Percentiles rank a stretch among this genome's conserved stretches.
Conservation (phyloP, 2,113 vertebrate genomes). For the Protobothrops flavoviridis region DNA sequence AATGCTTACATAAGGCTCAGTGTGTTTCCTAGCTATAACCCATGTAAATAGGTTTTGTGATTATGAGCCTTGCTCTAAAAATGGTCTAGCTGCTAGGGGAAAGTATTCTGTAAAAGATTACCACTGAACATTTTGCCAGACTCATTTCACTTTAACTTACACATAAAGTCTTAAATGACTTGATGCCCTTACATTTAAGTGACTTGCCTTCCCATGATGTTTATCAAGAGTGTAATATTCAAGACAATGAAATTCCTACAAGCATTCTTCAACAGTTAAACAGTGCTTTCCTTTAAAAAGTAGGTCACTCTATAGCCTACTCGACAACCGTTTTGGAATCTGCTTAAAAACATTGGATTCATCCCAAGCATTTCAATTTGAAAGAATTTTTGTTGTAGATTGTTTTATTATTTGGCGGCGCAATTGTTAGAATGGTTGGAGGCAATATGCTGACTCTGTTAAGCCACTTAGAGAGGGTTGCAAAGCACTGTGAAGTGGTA, state of each 20-base stretch:
- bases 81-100: not conserved
- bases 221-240: not conserved
- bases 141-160: not conserved
- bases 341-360: not conserved
- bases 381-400: not conserved
- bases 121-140: not conserved
- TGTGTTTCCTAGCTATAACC: not conserved
- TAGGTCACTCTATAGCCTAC: not conserved
- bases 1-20: not conserved
- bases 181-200: not conserved
- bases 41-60: not conserved
- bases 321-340: not conserved
- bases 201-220: not conserved
- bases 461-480: too few species aligned
- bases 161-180: not conserved
- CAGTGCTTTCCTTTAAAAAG: not conserved
- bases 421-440: too few species aligned
- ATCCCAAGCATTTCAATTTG: not conserved
- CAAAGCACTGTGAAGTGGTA: too few species aligned
- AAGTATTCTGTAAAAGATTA: not conserved
- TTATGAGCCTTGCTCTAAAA: not conserved
- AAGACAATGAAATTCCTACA: not conserved
- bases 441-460: too few species aligned
- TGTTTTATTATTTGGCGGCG: not conserved
- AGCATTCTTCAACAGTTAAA: not conserved